Conservation (phyloP, 2,888 invertebrate species). For the Stictocephala bisonia region DNA sequence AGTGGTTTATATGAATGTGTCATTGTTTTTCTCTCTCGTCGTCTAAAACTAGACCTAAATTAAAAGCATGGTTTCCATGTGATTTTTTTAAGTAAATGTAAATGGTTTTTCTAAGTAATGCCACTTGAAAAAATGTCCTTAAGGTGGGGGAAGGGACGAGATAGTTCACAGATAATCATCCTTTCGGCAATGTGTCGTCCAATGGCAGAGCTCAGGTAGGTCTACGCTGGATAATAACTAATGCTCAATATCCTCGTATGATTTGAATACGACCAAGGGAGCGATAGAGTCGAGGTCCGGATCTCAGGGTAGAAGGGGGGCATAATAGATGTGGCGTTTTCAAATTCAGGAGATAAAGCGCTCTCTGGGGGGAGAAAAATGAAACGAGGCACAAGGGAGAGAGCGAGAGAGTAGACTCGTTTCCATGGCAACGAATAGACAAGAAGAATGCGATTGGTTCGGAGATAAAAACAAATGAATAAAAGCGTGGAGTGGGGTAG, state of each 20-base stretch:
- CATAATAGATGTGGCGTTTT: conserved; percentile 48
- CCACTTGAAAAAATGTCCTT: too few relatives aligned
- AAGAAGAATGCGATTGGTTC: conserved; percentile 48
- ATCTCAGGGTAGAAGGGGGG: not conserved
- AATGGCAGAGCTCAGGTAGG: not conserved
- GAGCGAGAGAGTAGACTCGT: conserved; percentile 33
- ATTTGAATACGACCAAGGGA: conserved; percentile 44
- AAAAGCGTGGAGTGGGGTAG: conserved; percentile 46
- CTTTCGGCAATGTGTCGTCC: too few relatives aligned
- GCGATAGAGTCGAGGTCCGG: conserved; percentile 20
- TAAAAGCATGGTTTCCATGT: too few relatives aligned
- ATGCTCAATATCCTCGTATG: conserved; percentile 45
- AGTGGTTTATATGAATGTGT: too few relatives aligned
- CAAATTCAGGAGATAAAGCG: conserved; percentile 46
- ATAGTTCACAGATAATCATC: too few relatives aligned
- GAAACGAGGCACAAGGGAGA: conserved; percentile 44
- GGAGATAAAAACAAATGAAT: conserved; percentile 48
- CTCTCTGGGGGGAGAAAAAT: conserved; percentile 42
- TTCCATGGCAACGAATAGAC: conserved; percentile 44
- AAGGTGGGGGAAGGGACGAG: not conserved
- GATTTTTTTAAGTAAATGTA: too few relatives aligned
- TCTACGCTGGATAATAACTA: conserved; percentile 7
- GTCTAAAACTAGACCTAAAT: too few relatives aligned
- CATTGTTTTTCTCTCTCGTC: too few relatives aligned
- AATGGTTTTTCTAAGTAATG: too few relatives aligned